phyloP scores from a whole-genome alignment of 2,888 invertebrate genomes.

The Microctonus hyperodae region DNA sequence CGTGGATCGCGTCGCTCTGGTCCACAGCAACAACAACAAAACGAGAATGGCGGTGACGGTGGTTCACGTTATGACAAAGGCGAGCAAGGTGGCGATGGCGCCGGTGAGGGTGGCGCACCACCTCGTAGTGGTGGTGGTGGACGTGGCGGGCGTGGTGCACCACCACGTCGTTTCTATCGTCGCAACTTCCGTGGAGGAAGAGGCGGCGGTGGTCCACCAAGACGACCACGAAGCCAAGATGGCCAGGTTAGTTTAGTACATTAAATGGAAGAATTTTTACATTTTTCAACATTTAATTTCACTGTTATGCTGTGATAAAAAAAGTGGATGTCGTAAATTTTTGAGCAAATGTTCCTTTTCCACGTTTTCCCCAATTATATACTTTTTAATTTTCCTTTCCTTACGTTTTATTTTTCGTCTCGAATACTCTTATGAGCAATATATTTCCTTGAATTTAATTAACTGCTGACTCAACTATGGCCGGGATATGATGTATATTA shows the following conservation, averaged over 20 bases:
- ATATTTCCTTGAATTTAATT: not conserved
- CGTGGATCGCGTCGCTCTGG: constrained; percentile 63
- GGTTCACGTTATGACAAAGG: constrained; percentile 42
- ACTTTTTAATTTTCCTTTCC: not conserved
- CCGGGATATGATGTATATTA: constrained; percentile 2
- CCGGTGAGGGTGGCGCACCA: constrained; percentile 39
- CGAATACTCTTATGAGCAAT: not conserved
- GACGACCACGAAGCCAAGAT: constrained; percentile 67
- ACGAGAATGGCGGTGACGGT: constrained; percentile 61
- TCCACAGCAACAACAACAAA: constrained; percentile 53
- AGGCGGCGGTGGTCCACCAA: constrained; percentile 64
- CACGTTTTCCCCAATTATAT: not conserved
- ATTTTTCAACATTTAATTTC: constrained; percentile 2
- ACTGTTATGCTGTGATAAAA: not conserved
- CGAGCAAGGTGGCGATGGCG: constrained; percentile 50
- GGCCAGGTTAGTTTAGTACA: constrained; percentile 53
- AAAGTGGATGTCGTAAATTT: not conserved
- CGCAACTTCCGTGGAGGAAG: constrained; percentile 78
- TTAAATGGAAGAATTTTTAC: not conserved
- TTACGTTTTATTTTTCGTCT: not conserved
- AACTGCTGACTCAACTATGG: not conserved
- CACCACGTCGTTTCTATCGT: constrained; percentile 74
- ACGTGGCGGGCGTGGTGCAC: constrained; percentile 64
- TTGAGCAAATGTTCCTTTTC: not conserved
- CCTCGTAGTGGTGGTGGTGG: constrained; percentile 58